These are phyloP conservation scores for Acanthornis magna DNA, from an alignment of 2,797 vertebrate species.

Conservation along the genomic window DNA sequence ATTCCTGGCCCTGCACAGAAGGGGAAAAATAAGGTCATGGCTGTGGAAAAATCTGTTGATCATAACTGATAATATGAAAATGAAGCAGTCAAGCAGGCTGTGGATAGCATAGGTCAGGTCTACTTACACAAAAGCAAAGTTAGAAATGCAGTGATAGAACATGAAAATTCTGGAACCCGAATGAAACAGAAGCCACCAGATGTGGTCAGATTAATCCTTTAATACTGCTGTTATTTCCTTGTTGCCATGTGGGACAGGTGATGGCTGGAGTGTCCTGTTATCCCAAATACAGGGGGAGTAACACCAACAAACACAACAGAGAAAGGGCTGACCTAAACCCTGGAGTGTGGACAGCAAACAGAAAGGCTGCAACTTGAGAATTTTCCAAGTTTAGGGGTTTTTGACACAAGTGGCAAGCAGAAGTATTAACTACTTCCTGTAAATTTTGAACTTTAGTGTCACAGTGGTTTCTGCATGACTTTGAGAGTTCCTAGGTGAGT, in stretches of 20 bases:
- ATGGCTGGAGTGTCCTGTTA: background rate
- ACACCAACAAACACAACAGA: background rate
- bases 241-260: background rate
- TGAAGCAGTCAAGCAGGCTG: slow-evolving; percentile 20
- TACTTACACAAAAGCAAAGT: background rate
- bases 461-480: background rate
- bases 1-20: slow-evolving; percentile 1
- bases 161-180: background rate
- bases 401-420: background rate
- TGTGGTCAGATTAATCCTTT: background rate
- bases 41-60: slow-evolving; percentile 35
- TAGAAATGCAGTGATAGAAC: background rate
- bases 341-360: background rate
- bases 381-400: background rate
- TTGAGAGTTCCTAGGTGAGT: background rate
- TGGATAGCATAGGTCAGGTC: background rate
- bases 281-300: background rate
- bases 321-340: background rate
- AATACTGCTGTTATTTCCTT: background rate
- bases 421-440: background rate
- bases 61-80: slow-evolving; percentile 41
- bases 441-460: background rate
- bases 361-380: background rate
- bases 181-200: background rate
- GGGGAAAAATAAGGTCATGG: slow-evolving; percentile 30